Conservation (phyloP, 2,113 vertebrate species). For the Ardeotis arabs region DNA sequence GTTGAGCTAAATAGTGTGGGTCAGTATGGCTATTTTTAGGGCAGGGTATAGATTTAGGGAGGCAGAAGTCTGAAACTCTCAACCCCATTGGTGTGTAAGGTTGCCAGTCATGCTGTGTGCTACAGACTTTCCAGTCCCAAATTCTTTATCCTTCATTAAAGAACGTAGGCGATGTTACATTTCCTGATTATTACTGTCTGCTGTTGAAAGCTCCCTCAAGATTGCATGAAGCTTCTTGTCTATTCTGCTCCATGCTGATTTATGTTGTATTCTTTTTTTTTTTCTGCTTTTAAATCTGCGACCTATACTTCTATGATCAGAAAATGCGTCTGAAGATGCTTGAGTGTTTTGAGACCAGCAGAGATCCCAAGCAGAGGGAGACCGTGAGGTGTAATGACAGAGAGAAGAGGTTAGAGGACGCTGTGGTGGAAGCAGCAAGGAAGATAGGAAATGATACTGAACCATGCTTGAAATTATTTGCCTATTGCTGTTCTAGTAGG, state of each 20-base stretch:
- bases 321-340: neutral
- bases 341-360: neutral
- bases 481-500: neutral
- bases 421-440: neutral
- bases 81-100: rapidly evolving
- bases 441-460: neutral
- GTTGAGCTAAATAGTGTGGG: neutral
- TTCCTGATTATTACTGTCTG: neutral
- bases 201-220: neutral
- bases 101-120: neutral
- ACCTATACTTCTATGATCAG: neutral
- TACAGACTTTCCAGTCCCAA: neutral
- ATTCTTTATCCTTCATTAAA: neutral
- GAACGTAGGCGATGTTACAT: neutral
- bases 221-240: neutral
- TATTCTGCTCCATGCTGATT: neutral
- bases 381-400: neutral
- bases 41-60: neutral
- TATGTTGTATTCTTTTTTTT: neutral
- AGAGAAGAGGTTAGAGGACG: neutral
- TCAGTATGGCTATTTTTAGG: neutral
- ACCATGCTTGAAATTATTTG: neutral
- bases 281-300: neutral
- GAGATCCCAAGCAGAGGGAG: neutral
- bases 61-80: neutral